phyloP scores from a whole-genome alignment of 2,113 vertebrate genomes.

The Pseudonaja textilis region DNA sequence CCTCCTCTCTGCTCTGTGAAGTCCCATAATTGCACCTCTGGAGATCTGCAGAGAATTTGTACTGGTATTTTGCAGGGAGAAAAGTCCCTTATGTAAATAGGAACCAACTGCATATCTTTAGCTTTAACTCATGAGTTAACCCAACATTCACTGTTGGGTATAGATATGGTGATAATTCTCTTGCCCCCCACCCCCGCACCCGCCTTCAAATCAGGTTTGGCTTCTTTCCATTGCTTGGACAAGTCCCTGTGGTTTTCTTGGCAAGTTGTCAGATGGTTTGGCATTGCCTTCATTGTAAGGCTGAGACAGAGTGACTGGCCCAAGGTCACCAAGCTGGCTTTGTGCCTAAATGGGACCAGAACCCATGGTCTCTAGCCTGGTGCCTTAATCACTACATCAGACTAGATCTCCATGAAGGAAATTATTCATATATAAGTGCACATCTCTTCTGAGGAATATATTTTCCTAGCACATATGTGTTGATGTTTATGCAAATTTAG shows the following conservation, averaged over 20 bases:
- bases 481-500: constrained; percentile 1
- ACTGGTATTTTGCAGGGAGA: not conserved
- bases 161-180: not conserved
- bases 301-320: not conserved
- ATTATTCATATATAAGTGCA: constrained; percentile 31
- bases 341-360: not conserved
- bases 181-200: no score
- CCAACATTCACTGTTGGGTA: not conserved
- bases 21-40: not conserved
- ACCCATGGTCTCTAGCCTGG: not conserved
- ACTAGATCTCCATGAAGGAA: not conserved
- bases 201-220: not conserved
- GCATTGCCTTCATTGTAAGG: not conserved
- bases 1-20: not conserved
- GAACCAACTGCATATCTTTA: not conserved
- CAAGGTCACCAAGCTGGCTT: not conserved
- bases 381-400: not conserved
- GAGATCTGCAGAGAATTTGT: not conserved
- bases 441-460: constrained; percentile 16
- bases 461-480: not conserved
- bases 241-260: not conserved
- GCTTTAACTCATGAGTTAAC: not conserved
- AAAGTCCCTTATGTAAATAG: not conserved
- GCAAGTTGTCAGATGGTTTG: not conserved
- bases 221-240: not conserved